Evolutionary conservation across 2,888 invertebrate species (phyloP).

Genomic region (Dinocampus coccinellae): DNA sequence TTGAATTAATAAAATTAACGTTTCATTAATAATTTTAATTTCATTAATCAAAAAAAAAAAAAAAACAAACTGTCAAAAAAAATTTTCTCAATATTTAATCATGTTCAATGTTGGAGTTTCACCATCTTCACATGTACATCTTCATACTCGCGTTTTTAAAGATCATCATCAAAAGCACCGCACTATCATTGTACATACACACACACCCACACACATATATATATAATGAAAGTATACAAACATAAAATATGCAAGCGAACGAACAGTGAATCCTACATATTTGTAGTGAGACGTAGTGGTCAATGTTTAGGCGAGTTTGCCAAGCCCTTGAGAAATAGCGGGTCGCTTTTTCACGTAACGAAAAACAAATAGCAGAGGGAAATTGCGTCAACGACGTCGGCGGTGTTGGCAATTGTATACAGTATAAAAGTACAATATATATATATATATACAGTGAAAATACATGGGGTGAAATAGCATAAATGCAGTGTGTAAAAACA

Average conservation of each 20-base stretch:
- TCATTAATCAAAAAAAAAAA: too few relatives aligned
- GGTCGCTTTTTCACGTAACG: slow-evolving; percentile 59
- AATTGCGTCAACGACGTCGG: slow-evolving; percentile 40
- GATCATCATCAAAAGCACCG: too few relatives aligned
- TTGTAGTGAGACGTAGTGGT: slow-evolving; percentile 49
- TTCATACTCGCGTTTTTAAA: too few relatives aligned
- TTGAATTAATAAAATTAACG: too few relatives aligned
- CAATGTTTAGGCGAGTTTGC: slow-evolving; percentile 57
- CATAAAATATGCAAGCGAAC: not conserved
- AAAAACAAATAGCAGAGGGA: slow-evolving; percentile 58
- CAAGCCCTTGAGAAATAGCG: slow-evolving; percentile 57
- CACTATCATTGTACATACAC: too few relatives aligned
- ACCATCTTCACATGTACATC: too few relatives aligned
- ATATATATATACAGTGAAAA: not conserved
- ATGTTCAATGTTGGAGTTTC: too few relatives aligned
- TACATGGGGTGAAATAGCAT: not conserved
- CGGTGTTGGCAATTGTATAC: not conserved
- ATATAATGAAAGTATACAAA: not conserved
- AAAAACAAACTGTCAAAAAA: too few relatives aligned
- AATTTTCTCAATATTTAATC: too few relatives aligned
- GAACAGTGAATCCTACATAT: not conserved
- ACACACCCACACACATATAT: not conserved
- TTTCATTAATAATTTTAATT: too few relatives aligned
- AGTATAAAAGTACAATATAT: not conserved
- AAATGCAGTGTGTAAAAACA: slow-evolving; percentile 4